Evolutionary conservation across 2,888 invertebrate genomes (phyloP).

Genomic region (Dusona sp.): DNA sequence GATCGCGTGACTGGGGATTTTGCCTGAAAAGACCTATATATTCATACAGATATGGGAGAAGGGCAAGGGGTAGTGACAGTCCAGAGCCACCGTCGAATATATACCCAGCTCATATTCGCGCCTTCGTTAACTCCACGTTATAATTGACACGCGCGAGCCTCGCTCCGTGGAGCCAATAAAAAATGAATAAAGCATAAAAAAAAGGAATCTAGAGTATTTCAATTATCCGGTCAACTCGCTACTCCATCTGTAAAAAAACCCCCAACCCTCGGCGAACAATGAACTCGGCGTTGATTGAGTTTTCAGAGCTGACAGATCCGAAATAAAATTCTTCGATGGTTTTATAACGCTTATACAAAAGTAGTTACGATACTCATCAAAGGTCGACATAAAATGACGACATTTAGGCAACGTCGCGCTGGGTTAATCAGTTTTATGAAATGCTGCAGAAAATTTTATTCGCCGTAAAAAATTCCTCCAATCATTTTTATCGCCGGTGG

Average conservation of each 20-base stretch:
- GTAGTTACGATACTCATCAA: not conserved
- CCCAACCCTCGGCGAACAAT: conserved; percentile 52
- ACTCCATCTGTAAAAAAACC: conserved; percentile 27
- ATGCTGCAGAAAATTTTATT: not conserved
- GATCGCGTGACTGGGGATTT: not conserved
- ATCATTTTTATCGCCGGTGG: not conserved
- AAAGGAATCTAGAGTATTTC: conserved; percentile 47
- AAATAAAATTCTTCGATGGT: not conserved
- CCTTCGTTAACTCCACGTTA: conserved; percentile 62
- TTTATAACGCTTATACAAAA: not conserved
- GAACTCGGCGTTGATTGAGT: conserved; percentile 59
- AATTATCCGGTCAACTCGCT: conserved; percentile 65
- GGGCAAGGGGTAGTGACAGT: not conserved
- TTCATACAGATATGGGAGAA: not conserved
- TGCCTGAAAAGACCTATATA: conserved; percentile 6
- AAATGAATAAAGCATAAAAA: conserved; percentile 4
- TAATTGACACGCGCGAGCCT: conserved; percentile 64
- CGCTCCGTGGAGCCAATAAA: conserved; percentile 29
- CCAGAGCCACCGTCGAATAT: conserved; percentile 1
- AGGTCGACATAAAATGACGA: not conserved
- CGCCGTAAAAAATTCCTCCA: not conserved
- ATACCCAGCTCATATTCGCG: conserved; percentile 39
- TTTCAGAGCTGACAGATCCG: conserved; percentile 20
- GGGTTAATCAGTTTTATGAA: not conserved
- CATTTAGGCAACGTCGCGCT: not conserved